phyloP scores from a whole-genome alignment of 2,888 invertebrate genomes.

The Odontothrips loti region DNA sequence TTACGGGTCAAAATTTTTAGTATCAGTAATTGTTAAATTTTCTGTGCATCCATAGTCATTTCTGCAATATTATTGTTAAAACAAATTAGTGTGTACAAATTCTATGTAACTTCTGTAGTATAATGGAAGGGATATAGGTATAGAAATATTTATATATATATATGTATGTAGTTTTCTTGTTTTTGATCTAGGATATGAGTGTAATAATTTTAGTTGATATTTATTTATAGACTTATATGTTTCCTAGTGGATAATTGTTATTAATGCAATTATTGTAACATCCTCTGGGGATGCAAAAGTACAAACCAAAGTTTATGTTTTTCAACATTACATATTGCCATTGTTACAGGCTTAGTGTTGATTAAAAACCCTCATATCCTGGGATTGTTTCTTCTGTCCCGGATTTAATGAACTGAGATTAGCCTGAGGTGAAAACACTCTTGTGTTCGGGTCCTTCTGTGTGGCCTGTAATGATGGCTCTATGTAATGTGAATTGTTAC shows the following conservation, averaged over 20 bases:
- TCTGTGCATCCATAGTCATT: not conserved
- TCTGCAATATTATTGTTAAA: not conserved
- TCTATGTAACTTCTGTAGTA: not conserved
- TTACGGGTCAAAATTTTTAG: not conserved
- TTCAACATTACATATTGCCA: not conserved
- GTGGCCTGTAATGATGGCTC: conserved; percentile 1
- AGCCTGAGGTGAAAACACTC: not conserved
- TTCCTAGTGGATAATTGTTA: not conserved
- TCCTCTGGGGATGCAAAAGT: not conserved
- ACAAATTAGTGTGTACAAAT: not conserved
- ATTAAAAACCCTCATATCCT: not conserved
- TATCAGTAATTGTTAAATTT: not conserved
- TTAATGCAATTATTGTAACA: not conserved
- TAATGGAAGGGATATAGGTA: not conserved
- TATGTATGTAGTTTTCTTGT: not conserved
- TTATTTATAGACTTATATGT: not conserved
- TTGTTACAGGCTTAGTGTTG: not conserved
- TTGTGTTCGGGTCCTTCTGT: not conserved
- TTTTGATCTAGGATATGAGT: not conserved
- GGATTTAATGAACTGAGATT: not conserved
- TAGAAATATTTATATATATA: not conserved
- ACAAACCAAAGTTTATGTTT: conserved; percentile 19
- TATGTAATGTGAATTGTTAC: conserved; percentile 13
- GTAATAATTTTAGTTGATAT: not conserved
- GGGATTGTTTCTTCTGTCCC: not conserved